Conservation (phyloP, 2,888 invertebrate genomes). For the Heliconius cydno region DNA sequence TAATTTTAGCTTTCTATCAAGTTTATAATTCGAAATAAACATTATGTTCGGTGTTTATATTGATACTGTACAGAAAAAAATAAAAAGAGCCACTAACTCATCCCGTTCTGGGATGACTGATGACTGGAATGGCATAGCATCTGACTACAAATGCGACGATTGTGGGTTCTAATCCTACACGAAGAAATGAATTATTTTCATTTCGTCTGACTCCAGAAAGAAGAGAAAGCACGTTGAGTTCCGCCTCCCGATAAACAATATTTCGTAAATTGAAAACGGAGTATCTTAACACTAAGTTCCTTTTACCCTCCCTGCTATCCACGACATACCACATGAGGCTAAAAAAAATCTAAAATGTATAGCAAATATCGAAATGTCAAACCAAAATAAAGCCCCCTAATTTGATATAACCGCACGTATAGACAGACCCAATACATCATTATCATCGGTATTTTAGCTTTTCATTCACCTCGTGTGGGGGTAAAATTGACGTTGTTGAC, state of each 20-base stretch:
- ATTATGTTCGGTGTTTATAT: too few species aligned
- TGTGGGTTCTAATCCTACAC: background rate
- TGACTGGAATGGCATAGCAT: background rate
- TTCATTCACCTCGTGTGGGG: constrained; percentile 56
- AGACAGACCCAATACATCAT: constrained; percentile 64
- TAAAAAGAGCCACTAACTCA: too few species aligned
- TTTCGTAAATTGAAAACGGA: background rate
- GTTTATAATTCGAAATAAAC: too few species aligned
- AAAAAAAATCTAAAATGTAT: constrained; percentile 52
- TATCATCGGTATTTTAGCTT: constrained; percentile 61
- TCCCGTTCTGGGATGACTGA: too few species aligned
- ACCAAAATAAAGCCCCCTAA: constrained; percentile 65
- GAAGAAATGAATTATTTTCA: background rate
- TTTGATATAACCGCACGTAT: constrained; percentile 69
- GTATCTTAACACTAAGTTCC: background rate
- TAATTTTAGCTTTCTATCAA: too few species aligned
- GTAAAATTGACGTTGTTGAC: constrained; percentile 58
- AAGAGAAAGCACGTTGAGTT: background rate
- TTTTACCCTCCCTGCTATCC: background rate
- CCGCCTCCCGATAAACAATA: background rate
- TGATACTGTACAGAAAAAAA: too few species aligned
- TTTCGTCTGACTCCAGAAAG: background rate
- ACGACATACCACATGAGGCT: background rate
- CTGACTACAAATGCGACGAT: background rate
- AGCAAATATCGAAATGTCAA: constrained; percentile 54